Evolutionary conservation across 1,140 invertebrate species (phyloP), one percentile per base, ranked within the genome.

Genomic region (Eumaeus atala): DNA sequence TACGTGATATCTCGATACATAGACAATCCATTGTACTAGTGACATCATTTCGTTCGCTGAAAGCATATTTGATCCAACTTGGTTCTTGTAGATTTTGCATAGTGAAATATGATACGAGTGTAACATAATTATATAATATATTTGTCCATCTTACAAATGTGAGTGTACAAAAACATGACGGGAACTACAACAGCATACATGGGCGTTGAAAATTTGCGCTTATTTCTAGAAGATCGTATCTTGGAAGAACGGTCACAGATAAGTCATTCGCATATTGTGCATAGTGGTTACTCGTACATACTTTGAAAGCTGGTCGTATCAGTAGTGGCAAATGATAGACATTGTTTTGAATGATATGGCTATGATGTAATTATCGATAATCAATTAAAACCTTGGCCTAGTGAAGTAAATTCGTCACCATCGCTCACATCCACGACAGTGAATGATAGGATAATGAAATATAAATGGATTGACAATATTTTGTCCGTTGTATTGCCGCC

Each of bases 381-480:
- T 48, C 90, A 91, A 57, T 74, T 97, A 21, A 95, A 95, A 51
- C 96, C 96, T 0, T 97, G 95, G 95, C 85, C 97, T 4, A 89
- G 97, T 1, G 96, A 98, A 88, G 93, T 97, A 0, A 99, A 99
- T 77, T 96, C 97, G 0, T n/a, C n/a, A n/a, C n/a, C n/a, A n/a
- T n/a, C n/a, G n/a, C n/a, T n/a, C n/a, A n/a, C n/a, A n/a, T n/a
- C n/a, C n/a, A n/a, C n/a, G n/a, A n/a, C n/a, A n/a, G n/a, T n/a
- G n/a, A n/a, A n/a, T n/a, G n/a, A n/a, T n/a, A n/a, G n/a, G n/a
- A n/a, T n/a, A n/a, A n/a, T n/a, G n/a, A n/a, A n/a, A n/a, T n/a
- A n/a, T n/a, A 98, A 97, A 0, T 84, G 99, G 10, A 97, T 99
- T 55, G 96, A 97, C 71, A 98, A 98, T 81, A 96, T 98, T 56